These are phyloP conservation scores for Drosophila mauritiana DNA, from an alignment of 1,140 invertebrate genomes.

Conservation along the genomic window DNA sequence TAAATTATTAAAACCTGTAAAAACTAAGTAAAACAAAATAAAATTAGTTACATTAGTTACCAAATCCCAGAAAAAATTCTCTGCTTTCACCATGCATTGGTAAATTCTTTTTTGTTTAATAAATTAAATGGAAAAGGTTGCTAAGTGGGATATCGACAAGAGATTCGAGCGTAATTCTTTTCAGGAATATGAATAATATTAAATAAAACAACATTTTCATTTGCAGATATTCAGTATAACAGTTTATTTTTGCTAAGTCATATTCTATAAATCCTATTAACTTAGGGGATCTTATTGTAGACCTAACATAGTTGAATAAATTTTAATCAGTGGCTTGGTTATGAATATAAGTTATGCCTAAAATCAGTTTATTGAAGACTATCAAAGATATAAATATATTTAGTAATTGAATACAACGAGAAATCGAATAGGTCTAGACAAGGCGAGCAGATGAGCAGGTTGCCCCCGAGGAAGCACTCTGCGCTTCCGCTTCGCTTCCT, in stretches of 20 bases:
- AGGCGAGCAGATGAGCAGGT: conserved; percentile 67
- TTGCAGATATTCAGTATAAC: conserved; percentile 18
- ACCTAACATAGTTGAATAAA: conserved; percentile 42
- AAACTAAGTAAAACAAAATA: conserved; percentile 81
- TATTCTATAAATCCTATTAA: conserved; percentile 19
- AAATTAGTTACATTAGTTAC: conserved; percentile 83
- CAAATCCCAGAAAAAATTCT: conserved; percentile 58
- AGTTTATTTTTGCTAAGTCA: conserved; percentile 39
- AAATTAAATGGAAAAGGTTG: conserved; percentile 9
- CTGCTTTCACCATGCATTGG: not conserved
- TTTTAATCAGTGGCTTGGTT: conserved; percentile 74
- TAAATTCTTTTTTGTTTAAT: not conserved
- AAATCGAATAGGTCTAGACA: conserved; percentile 23
- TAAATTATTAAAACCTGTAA: conserved; percentile 80
- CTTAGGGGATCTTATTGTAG: conserved; percentile 13
- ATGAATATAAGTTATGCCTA: conserved; percentile 52
- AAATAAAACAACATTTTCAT: not conserved
- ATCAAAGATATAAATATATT: conserved; percentile 14
- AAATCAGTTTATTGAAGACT: conserved; percentile 17
- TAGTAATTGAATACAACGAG: conserved; percentile 29
- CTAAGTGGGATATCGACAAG: not conserved
- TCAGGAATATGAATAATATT: not conserved
- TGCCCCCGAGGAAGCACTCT: conserved; percentile 37
- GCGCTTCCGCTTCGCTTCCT: conserved; percentile 35
- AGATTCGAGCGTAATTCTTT: not conserved